Base-by-base conservation (phyloP, 2,888 invertebrate genomes). In the Trichacis sp. region DNA sequence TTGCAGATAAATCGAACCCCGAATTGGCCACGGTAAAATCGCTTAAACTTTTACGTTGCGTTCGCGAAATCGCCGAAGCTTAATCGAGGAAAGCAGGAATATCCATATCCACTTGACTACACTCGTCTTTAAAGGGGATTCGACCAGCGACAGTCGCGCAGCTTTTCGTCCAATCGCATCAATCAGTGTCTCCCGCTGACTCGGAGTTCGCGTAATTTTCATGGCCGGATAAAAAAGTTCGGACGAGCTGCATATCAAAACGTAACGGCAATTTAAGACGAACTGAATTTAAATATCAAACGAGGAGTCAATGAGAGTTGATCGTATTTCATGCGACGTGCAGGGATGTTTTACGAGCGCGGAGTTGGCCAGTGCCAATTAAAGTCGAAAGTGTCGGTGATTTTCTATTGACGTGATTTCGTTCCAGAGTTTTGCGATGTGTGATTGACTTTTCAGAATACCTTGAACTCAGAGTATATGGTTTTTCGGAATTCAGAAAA, bases 1-100 rank as follows among this genome's bases (percentile, higher is more conserved):
- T 80, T 77, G 80, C 77, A 77, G 76, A 73, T 74, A 69, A 73
- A 77, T 77, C 75, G 75, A 70, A 72, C 74, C 75, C 75, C 73
- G 76, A 73, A 77, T 80, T 74, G 77, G 78, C 78, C 77, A 6
- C 78, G 77, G 70, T 71, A 70, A 68, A 73, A 75, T 74, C 70
- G 72, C 74, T 77, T 76, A 75, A 78, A 80, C 73, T 79, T 79
- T 75, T 75, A 75, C 59, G 48, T 70, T 73, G 72, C 71, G 67
- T 73, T 65, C 67, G 68, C 72, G 66, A 66, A 75, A 73, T 77
- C 70, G 52, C 51, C 56, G 36, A 20, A 30, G 45, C 53, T 59
- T 59, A 53, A 61, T 65, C 54, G 61, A 47, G 54, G 51, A 61
- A 51, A 57, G 56, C 50, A 48, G 43, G 55, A 51, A 68, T 71